Percentiles rank a stretch among this genome's conserved stretches.
Evolutionary conservation across 1,140 invertebrate species (phyloP).

Genomic region (Chironomus striatipennis): DNA sequence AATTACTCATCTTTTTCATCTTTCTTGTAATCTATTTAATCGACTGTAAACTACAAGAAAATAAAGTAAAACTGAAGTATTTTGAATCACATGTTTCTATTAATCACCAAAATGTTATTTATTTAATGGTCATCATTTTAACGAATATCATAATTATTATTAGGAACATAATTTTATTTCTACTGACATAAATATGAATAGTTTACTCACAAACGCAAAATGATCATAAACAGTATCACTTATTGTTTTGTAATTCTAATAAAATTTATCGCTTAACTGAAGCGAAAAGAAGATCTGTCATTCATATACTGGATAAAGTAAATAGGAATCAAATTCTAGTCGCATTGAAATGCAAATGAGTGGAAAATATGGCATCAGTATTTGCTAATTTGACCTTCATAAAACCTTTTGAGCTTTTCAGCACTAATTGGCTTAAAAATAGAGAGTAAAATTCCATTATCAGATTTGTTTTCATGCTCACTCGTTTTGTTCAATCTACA

Average conservation of each 20-base stretch:
- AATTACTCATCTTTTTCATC: neutral
- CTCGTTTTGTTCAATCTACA: too few species aligned
- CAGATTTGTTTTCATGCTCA: neutral
- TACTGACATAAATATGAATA: neutral
- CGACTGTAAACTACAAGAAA: too few species aligned
- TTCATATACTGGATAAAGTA: neutral
- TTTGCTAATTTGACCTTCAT: neutral
- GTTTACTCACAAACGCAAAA: neutral
- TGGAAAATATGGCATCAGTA: neutral
- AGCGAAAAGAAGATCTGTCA: neutral
- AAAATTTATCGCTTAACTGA: neutral
- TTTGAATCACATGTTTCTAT: neutral
- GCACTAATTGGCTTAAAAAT: neutral
- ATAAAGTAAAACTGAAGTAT: neutral
- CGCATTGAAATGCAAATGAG: slow-evolving; percentile 7
- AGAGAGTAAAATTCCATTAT: neutral
- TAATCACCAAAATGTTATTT: neutral
- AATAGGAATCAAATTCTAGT: neutral
- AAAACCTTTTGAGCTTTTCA: neutral
- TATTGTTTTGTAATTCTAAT: neutral
- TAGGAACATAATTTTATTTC: neutral
- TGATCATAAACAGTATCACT: neutral
- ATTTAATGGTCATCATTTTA: neutral
- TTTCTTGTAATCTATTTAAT: too few species aligned
- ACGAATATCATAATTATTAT: neutral